phyloP scores from a whole-genome alignment of 2,888 invertebrate species.

The Agrotis ipsilon region DNA sequence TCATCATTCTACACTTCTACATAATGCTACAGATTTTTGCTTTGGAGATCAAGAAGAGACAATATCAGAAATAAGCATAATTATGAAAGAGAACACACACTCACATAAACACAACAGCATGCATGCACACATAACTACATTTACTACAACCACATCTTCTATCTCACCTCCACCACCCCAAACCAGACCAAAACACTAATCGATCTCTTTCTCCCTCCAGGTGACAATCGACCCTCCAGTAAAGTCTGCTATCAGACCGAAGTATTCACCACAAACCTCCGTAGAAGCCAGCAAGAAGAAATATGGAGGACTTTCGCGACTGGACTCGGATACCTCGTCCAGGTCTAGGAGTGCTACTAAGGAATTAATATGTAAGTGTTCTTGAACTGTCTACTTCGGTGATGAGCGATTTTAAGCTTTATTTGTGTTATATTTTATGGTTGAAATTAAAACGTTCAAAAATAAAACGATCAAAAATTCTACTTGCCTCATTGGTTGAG shows the following conservation, averaged over 20 bases:
- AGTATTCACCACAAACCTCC: constrained; percentile 87
- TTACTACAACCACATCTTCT: neutral
- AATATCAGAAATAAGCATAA: too few relatives aligned
- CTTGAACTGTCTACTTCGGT: too few relatives aligned
- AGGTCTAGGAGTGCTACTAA: constrained; percentile 97
- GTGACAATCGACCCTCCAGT: constrained; percentile 88
- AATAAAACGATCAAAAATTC: too few relatives aligned
- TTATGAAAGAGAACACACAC: too few relatives aligned
- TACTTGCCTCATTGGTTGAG: too few relatives aligned
- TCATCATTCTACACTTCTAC: too few relatives aligned
- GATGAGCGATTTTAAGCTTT: too few relatives aligned
- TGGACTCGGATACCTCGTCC: constrained; percentile 95
- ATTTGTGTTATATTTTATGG: too few relatives aligned
- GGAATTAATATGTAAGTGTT: constrained; percentile 95
- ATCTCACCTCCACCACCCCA: neutral
- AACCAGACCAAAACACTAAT: neutral
- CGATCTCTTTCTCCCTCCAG: constrained; percentile 61
- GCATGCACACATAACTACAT: too few relatives aligned
- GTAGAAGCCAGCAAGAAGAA: constrained; percentile 85
- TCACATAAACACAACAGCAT: too few relatives aligned
- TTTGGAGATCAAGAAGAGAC: too few relatives aligned
- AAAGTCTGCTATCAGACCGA: constrained; percentile 83
- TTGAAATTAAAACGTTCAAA: too few relatives aligned
- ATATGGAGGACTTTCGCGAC: constrained; percentile 85
- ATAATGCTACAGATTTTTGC: neutral